Percentiles rank a stretch among this genome's conserved stretches.
These are phyloP conservation scores for Hypocryptadius cinnamomeus DNA, from an alignment of 2,113 vertebrate species.

Conservation along the genomic window DNA sequence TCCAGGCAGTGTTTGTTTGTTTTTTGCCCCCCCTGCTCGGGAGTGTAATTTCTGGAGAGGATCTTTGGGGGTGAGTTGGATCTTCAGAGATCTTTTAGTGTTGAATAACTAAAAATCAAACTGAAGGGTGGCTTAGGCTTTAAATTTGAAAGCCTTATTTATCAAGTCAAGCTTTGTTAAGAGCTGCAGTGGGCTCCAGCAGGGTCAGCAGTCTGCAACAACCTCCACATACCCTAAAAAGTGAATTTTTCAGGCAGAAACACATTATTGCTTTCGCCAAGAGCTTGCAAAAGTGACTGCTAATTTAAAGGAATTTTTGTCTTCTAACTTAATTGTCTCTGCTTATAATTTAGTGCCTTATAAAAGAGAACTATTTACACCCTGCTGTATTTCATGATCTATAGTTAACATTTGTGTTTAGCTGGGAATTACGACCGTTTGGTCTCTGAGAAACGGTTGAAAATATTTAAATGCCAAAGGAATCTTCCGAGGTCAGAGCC, in stretches of 20 bases:
- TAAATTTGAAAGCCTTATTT: neutral
- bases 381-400: constrained; percentile 1
- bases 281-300: neutral
- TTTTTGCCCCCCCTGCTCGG: neutral
- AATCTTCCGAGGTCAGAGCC: neutral
- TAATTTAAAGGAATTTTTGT: neutral
- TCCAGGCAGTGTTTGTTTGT: constrained; percentile 1
- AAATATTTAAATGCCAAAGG: neutral
- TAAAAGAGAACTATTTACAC: constrained; percentile 1
- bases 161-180: neutral
- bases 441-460: neutral
- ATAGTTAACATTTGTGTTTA: constrained; percentile 2
- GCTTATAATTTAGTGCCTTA: neutral
- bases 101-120: neutral
- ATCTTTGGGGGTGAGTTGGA: neutral
- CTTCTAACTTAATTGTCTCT: neutral
- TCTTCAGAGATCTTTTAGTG: neutral
- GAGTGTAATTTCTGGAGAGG: neutral
- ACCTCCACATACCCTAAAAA: neutral
- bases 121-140: neutral
- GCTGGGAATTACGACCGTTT: neutral
- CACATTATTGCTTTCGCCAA: neutral
- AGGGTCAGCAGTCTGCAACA: neutral
- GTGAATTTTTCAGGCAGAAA: neutral
- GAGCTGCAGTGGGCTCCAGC: neutral